These are phyloP conservation scores for Axinella damicornis DNA, from an alignment of 37 sponge, comb jelly and placozoan genomes.

Conservation along the genomic window DNA sequence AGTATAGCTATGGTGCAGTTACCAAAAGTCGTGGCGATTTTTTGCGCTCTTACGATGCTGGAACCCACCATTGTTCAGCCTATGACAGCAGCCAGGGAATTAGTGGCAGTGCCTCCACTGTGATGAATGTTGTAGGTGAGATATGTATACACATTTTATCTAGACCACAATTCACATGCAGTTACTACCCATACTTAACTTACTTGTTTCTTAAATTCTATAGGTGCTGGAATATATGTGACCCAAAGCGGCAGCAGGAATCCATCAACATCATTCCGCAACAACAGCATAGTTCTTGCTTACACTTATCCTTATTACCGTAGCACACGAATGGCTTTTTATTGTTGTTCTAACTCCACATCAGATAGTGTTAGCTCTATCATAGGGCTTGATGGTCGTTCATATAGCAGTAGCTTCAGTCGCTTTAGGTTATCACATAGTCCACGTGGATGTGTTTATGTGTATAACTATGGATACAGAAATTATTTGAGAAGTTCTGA, in stretches of 20 bases:
- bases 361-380: too few species aligned
- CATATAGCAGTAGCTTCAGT: too few species aligned
- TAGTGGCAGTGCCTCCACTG: neutral
- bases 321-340: neutral
- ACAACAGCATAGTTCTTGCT: neutral
- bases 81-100: conserved; percentile 14
- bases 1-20: neutral
- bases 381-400: too few species aligned
- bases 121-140: conserved; percentile 19
- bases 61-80: conserved; percentile 13
- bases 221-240: conserved; percentile 13
- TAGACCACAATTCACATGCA: too few species aligned
- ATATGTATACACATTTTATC: too few species aligned
- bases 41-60: conserved; percentile 1
- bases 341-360: conserved; percentile 1
- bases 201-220: neutral
- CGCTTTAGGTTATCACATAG: too few species aligned
- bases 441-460: too few species aligned
- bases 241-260: neutral
- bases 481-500: too few species aligned
- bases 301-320: neutral
- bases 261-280: neutral
- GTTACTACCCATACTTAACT: too few species aligned
- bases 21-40: neutral
- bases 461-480: too few species aligned